Evolutionary conservation across 2,797 vertebrate species (phyloP), one percentile per base, ranked within the genome.

Genomic region (Syndactyla subalaris): DNA sequence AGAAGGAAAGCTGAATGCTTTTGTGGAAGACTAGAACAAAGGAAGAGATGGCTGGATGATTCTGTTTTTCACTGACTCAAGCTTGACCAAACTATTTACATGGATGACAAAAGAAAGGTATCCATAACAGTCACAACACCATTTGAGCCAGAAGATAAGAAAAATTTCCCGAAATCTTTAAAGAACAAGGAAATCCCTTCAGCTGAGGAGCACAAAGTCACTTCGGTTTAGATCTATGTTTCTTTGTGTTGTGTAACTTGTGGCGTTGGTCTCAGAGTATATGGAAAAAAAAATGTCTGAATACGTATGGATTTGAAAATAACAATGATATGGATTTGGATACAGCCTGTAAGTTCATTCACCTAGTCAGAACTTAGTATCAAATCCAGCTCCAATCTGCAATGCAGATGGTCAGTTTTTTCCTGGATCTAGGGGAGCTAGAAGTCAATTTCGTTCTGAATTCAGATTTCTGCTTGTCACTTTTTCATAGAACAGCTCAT

Each of bases 351-450:
- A 77, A 46, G 1, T 24, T 76, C 10, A 0, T 43, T 45, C 39
- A 58, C 18, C 5, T 27, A 43, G 17, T 30, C n/a, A 84, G 38
- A 76, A 48, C 3, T 38, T 9, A 2, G 3, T 30, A 29, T 23
- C 8, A 76, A 70, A 78, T 36, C 18, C 14, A 14, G 17, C 27
- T 49, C 30, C 77, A 71, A 89, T 30, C 8, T 39, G 9, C 34
- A 84, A 13, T 2, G 4, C 9, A 2, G 2, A 22, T 29, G 12
- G 8, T 32, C 24, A 7, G 8, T n/a, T 43, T 2, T 30, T 80
- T 67, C 36, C 36, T 9, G 20, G 13, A 32, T 49, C 19, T 18
- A 14, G 1, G 6, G 4, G 2, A 71, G 2, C 3, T 7, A 65
- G 36, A 51, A 57, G 7, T 38, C 29, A 49, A 5, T 52, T 19